These are phyloP conservation scores for Ondatra zibethicus DNA, from an alignment of 2,113 vertebrate genomes.

Conservation along the genomic window DNA sequence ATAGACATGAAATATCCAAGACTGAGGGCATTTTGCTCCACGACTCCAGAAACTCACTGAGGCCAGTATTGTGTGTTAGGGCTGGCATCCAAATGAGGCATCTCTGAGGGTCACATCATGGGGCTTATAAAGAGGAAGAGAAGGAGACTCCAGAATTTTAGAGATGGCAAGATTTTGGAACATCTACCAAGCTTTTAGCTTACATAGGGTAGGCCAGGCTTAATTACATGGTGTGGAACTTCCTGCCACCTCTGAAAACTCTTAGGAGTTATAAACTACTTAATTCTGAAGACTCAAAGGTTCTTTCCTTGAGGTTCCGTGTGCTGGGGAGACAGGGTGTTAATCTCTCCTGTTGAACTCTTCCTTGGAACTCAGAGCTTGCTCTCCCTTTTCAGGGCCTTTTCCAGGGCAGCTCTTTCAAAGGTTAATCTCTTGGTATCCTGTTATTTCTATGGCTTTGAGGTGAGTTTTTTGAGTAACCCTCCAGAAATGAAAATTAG, in stretches of 20 bases:
- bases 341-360: background rate
- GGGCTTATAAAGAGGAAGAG: too few species aligned
- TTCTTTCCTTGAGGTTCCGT: background rate
- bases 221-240: background rate
- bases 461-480: too few species aligned
- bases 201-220: too few species aligned
- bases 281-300: background rate
- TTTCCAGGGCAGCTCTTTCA: background rate
- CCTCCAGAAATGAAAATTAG: background rate
- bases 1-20: background rate
- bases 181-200: background rate
- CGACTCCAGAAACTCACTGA: too few species aligned
- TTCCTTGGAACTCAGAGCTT: background rate
- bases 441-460: background rate
- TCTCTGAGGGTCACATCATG: background rate
- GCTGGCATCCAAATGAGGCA: background rate
- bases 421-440: background rate
- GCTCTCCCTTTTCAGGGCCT: background rate
- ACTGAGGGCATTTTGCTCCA: rapidly evolving
- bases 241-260: background rate
- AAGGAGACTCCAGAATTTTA: background rate
- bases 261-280: background rate
- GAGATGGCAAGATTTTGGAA: background rate
- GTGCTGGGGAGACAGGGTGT: background rate
- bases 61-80: background rate